Percentiles rank a stretch among this genome's conserved stretches.
phyloP scores from a whole-genome alignment of 64 coral and sea anemone species.

The Platygyra sinensis region DNA sequence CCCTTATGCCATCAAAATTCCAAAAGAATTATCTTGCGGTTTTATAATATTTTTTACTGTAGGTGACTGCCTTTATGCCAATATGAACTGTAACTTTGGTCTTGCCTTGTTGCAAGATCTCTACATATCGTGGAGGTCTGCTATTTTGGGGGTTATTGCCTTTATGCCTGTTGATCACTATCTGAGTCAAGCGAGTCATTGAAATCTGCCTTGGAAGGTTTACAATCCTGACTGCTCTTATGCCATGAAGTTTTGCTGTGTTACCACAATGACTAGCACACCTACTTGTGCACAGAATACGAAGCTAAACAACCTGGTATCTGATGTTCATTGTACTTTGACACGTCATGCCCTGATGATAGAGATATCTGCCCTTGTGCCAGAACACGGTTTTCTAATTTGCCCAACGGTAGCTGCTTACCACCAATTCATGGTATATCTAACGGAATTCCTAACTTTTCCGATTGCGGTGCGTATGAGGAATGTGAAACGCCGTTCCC shows the following conservation, averaged over 20 bases:
- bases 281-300: background rate
- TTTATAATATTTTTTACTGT: background rate
- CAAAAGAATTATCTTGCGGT: no score
- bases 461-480: no score
- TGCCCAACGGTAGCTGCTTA: no score
- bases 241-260: background rate
- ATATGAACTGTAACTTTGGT: background rate
- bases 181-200: no score
- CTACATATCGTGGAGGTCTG: background rate
- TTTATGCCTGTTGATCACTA: background rate
- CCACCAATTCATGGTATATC: no score
- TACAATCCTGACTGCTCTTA: constrained; percentile 1
- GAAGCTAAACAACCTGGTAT: background rate
- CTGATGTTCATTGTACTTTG: background rate
- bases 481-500: no score
- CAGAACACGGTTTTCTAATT: background rate
- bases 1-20: background rate
- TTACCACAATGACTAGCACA: background rate
- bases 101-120: background rate
- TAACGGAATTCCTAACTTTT: no score
- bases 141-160: background rate
- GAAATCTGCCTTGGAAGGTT: no score
- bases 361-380: background rate
- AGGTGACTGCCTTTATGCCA: constrained; percentile 3
- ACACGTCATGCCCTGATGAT: background rate